Evolutionary conservation across 2,113 vertebrate species (phyloP).

Genomic region (Cheirogaleus medius): DNA sequence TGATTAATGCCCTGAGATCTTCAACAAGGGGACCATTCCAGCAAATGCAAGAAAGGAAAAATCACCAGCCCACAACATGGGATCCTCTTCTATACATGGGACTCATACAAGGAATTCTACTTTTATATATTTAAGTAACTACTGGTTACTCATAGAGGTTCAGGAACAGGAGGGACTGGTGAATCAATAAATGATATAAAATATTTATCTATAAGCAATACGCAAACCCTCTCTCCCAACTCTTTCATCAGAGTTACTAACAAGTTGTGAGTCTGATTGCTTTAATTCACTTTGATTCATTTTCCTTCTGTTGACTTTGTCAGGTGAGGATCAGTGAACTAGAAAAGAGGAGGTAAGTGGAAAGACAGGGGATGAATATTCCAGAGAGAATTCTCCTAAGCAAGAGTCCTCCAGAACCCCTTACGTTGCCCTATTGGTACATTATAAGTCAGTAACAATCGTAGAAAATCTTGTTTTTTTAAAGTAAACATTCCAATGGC

Average conservation of each 20-base stretch:
- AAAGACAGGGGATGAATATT: background rate
- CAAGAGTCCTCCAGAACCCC: background rate
- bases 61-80: background rate
- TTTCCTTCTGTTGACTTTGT: background rate
- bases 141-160: background rate
- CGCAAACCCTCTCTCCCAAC: background rate
- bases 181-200: background rate
- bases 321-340: background rate
- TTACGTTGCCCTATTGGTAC: background rate
- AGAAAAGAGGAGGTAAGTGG: background rate
- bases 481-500: background rate
- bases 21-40: background rate
- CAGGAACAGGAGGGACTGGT: background rate
- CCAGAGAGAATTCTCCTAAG: background rate
- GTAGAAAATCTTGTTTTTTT: background rate
- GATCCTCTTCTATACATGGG: background rate
- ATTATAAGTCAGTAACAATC: background rate
- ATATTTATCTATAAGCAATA: background rate
- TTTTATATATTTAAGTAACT: background rate
- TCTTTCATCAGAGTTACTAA: background rate
- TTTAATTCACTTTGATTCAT: background rate
- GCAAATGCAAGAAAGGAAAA: background rate
- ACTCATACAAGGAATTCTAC: background rate
- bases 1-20: background rate
- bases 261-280: background rate